phyloP scores from a whole-genome alignment of 2,113 vertebrate species.

The Quiscalus mexicanus region DNA sequence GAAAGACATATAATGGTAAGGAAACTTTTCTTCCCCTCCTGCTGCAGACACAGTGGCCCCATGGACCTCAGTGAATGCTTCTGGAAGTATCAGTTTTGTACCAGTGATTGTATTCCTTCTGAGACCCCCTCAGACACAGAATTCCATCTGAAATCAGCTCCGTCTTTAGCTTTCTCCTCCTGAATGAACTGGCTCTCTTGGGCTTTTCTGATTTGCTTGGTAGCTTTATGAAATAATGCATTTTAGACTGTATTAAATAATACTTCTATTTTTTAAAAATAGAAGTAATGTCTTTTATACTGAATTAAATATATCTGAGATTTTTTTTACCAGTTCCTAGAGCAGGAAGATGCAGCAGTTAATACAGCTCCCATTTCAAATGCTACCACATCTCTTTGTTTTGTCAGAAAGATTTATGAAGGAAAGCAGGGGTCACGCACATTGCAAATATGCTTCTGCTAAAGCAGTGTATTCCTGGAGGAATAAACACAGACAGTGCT shows the following conservation, averaged over 20 bases:
- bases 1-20: neutral
- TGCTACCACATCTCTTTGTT: neutral
- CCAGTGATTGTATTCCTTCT: neutral
- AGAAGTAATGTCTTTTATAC: neutral
- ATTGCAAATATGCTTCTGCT: neutral
- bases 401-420: conserved; percentile 23
- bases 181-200: neutral
- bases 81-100: neutral
- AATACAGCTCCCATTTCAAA: neutral
- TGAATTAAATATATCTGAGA: neutral
- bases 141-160: neutral
- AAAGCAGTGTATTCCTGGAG: neutral
- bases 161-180: neutral
- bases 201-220: neutral
- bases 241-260: neutral
- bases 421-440: neutral
- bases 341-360: neutral
- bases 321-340: neutral
- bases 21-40: neutral
- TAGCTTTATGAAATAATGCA: neutral
- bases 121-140: neutral
- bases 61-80: neutral
- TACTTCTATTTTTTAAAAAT: neutral
- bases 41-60: neutral
- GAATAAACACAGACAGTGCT: conserved; percentile 51